phyloP scores from a whole-genome alignment of 2,797 vertebrate species.

The Macrochelys suwanniensis region DNA sequence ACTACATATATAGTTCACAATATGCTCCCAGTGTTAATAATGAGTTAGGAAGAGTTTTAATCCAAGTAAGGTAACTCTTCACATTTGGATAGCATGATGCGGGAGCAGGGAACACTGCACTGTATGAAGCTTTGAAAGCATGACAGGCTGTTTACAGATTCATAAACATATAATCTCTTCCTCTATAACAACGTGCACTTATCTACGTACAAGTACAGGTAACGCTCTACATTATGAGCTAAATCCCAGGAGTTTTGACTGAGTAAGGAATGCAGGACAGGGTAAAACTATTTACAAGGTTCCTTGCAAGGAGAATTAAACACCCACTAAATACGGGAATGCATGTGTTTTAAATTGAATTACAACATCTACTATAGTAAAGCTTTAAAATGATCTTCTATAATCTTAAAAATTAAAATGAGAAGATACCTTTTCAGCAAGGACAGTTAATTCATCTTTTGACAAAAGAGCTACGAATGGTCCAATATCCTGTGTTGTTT shows the following conservation, averaged over 20 bases:
- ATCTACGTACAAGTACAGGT: not conserved
- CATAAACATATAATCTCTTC: not conserved
- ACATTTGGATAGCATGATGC: not conserved
- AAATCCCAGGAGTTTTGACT: not conserved
- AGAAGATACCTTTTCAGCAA: slow-evolving; percentile 81
- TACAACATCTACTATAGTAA: not conserved
- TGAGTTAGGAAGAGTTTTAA: slow-evolving; percentile 37
- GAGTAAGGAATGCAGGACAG: not conserved
- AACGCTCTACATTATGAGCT: not conserved
- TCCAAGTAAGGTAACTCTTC: not conserved
- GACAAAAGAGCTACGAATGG: slow-evolving; percentile 80
- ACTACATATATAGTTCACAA: not conserved
- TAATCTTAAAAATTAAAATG: not conserved
- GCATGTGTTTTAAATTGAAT: not conserved
- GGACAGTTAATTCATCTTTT: slow-evolving; percentile 75
- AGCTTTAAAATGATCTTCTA: not conserved
- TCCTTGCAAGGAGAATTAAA: slow-evolving; percentile 3
- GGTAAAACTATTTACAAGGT: not conserved
- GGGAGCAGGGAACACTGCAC: slow-evolving; percentile 25
- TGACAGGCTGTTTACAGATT: not conserved
- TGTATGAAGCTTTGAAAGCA: slow-evolving; percentile 26
- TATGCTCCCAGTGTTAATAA: slow-evolving; percentile 5
- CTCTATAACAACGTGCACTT: not conserved
- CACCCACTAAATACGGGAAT: not conserved
- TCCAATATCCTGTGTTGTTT: slow-evolving; percentile 79